phyloP scores from a whole-genome alignment of 23 tunicate species.

The Oikopleura dioica region DNA sequence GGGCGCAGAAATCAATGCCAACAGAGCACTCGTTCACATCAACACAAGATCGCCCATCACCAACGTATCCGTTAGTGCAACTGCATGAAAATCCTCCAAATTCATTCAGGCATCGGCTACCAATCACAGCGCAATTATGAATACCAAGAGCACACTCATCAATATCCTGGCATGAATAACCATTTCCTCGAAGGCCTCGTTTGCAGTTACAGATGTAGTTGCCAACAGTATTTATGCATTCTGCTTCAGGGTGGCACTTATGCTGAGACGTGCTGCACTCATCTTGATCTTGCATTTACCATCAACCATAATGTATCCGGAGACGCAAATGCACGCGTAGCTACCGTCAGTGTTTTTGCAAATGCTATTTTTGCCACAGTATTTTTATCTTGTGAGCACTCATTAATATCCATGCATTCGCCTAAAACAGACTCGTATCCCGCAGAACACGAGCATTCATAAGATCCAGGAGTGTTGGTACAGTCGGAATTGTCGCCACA shows the following conservation, averaged over 20 bases:
- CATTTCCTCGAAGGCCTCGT: neutral
- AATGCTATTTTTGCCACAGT: neutral
- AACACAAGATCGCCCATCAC: neutral
- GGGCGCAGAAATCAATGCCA: neutral
- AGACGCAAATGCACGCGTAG: neutral
- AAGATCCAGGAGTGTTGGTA: neutral
- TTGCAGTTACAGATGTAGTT: neutral
- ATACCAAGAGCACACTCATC: neutral
- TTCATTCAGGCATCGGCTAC: neutral
- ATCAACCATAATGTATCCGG: too few species aligned
- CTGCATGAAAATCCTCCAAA: neutral
- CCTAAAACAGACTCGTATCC: neutral
- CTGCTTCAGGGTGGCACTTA: neutral
- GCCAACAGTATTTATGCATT: conserved; percentile 6
- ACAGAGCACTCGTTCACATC: conserved; percentile 11
- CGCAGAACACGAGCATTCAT: neutral
- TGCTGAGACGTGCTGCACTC: too few species aligned
- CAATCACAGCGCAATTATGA: neutral
- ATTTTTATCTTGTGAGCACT: neutral
- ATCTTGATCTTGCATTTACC: too few species aligned
- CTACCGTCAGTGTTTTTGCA: neutral
- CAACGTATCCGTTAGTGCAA: neutral
- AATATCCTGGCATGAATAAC: neutral
- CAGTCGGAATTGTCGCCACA: neutral
- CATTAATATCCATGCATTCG: neutral